These are phyloP conservation scores for Marasmarcha lunaedactyla DNA, from an alignment of 2,888 invertebrate genomes.

Conservation along the genomic window DNA sequence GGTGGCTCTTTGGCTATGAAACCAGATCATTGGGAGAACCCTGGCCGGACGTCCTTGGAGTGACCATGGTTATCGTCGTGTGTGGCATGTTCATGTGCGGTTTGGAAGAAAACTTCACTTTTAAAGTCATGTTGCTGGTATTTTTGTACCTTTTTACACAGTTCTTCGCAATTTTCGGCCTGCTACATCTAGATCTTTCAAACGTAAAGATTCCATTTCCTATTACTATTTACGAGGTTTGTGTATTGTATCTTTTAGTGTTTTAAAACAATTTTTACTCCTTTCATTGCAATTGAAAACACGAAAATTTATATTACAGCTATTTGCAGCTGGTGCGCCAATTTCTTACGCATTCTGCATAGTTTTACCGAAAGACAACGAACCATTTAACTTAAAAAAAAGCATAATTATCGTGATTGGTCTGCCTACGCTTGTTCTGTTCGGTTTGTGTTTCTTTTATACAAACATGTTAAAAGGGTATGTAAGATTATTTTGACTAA, in stretches of 20 bases:
- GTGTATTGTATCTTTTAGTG: too few species aligned
- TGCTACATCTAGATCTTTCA: constrained; percentile 55
- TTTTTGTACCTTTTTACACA: constrained; percentile 58
- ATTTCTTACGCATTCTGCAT: constrained; percentile 55
- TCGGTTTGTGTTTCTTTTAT: constrained; percentile 52
- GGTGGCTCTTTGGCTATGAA: constrained; percentile 72
- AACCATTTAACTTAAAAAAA: constrained; percentile 27
- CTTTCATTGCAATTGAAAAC: too few species aligned
- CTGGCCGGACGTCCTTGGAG: constrained; percentile 74
- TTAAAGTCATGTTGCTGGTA: constrained; percentile 49
- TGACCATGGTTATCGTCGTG: constrained; percentile 71
- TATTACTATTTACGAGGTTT: constrained; percentile 55
- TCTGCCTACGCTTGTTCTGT: constrained; percentile 41
- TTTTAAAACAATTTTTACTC: too few species aligned
- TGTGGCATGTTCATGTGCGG: constrained; percentile 75
- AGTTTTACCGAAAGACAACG: constrained; percentile 36
- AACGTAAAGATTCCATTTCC: constrained; percentile 57
- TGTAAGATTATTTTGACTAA: too few species aligned
- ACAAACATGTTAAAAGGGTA: constrained; percentile 60
- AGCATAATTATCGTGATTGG: constrained; percentile 43
- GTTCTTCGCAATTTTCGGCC: constrained; percentile 56
- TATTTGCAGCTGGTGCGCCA: constrained; percentile 58
- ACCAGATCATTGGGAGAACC: constrained; percentile 71
- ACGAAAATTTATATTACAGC: constrained; percentile 32
- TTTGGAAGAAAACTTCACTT: constrained; percentile 70